These are phyloP conservation scores for Phoxinus dragarum DNA, from an alignment of 2,797 vertebrate genomes.

Conservation along the genomic window DNA sequence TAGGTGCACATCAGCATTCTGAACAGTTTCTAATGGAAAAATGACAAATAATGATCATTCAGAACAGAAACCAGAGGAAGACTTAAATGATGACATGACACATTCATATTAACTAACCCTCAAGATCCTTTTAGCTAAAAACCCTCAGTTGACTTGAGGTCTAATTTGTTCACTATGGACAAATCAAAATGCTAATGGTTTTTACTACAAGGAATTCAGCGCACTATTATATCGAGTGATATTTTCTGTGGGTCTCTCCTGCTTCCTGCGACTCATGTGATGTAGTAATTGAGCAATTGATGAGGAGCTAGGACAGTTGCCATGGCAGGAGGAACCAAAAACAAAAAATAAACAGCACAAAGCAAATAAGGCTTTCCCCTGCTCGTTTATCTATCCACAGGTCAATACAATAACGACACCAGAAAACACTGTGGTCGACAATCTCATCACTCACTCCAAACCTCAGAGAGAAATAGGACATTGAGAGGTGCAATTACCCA, in stretches of 20 bases:
- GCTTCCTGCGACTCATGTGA: conserved; percentile 48
- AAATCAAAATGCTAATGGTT: background rate
- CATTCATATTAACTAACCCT: background rate
- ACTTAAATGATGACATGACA: background rate
- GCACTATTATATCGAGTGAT: background rate
- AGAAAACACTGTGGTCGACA: conserved; percentile 65
- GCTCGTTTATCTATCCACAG: conserved; percentile 67
- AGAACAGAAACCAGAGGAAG: background rate
- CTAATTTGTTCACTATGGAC: background rate
- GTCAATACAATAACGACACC: conserved; percentile 75
- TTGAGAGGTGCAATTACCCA: conserved; percentile 51
- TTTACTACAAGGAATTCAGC: background rate
- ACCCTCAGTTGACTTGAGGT: background rate
- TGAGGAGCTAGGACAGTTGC: conserved; percentile 45
- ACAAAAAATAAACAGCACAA: conserved; percentile 31
- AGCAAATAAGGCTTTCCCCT: conserved; percentile 48
- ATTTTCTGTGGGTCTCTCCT: background rate
- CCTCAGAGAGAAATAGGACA: conserved; percentile 57
- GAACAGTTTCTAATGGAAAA: background rate
- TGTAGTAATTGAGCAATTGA: conserved; percentile 56
- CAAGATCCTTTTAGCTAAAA: background rate
- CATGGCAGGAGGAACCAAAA: background rate
- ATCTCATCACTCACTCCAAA: conserved; percentile 72
- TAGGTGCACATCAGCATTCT: background rate
- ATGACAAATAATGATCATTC: background rate